These are phyloP conservation scores for Anagyrus pseudococci DNA, from an alignment of 2,888 invertebrate genomes.

Conservation along the genomic window DNA sequence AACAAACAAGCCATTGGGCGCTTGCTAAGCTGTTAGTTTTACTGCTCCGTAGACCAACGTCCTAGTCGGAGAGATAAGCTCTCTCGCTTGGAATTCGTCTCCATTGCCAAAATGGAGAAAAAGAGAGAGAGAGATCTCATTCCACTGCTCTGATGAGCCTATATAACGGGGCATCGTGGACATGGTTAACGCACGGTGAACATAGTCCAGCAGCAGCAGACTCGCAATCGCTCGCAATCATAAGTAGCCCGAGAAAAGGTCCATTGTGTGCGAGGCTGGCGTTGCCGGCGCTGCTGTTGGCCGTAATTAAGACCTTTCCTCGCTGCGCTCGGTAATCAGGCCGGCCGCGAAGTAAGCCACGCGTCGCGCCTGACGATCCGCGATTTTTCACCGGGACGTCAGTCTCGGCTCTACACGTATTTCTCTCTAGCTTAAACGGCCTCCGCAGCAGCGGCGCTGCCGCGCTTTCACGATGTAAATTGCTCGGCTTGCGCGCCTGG, in stretches of 20 bases:
- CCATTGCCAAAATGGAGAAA: too few relatives aligned
- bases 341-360: slow-evolving; percentile 38
- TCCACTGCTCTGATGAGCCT: not conserved
- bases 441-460: too few relatives aligned
- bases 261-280: slow-evolving; percentile 42
- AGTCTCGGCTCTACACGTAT: not conserved
- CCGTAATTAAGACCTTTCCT: slow-evolving; percentile 50
- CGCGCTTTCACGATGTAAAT: slow-evolving; percentile 30
- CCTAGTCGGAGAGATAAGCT: not conserved
- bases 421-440: not conserved
- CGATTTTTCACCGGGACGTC: slow-evolving; percentile 11
- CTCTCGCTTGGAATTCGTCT: too few relatives aligned
- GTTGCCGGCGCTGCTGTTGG: not conserved
- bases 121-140: not conserved
- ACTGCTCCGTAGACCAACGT: not conserved
- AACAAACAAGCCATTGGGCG: not conserved
- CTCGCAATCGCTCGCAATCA: slow-evolving; percentile 28
- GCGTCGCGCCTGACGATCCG: slow-evolving; percentile 30
- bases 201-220: not conserved
- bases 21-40: not conserved
- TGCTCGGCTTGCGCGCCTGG: not conserved
- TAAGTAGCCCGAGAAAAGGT: slow-evolving; percentile 26
- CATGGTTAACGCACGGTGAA: not conserved
- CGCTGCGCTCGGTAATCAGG: slow-evolving; percentile 43
- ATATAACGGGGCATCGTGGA: too few relatives aligned